Conservation (phyloP, 2,797 vertebrate species). For the Thalassophryne amazonica region DNA sequence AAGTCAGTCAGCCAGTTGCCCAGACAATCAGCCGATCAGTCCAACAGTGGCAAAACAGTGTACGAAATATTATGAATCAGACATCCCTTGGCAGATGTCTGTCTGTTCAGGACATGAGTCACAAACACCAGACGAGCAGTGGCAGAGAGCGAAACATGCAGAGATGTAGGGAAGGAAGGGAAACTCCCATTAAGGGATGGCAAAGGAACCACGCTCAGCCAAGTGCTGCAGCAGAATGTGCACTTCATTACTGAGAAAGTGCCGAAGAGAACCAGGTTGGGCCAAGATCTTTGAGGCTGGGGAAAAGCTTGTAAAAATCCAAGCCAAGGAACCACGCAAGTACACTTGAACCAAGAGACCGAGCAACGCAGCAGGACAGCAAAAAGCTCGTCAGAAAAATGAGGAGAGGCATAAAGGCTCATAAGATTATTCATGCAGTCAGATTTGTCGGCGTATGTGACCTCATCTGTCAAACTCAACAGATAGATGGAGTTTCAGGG, state of each 20-base stretch:
- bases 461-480: conserved; percentile 30
- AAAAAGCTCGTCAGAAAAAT: conserved; percentile 58
- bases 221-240: conserved; percentile 72
- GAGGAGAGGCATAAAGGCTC: conserved; percentile 43
- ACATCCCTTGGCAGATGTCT: conserved; percentile 44
- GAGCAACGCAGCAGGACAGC: conserved; percentile 49
- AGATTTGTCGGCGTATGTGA: conserved; percentile 30
- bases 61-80: conserved; percentile 65
- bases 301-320: conserved; percentile 77
- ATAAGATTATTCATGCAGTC: conserved; percentile 47
- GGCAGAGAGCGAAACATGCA: conserved; percentile 54
- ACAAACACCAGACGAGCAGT: conserved; percentile 64
- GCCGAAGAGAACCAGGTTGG: conserved; percentile 62
- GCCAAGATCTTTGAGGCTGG: conserved; percentile 78
- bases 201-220: conserved; percentile 54
- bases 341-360: conserved; percentile 52
- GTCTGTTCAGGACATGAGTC: conserved; percentile 61
- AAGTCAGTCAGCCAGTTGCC: conserved; percentile 44
- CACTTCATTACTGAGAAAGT: conserved; percentile 82
- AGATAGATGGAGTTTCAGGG: conserved; percentile 19
- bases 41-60: conserved; percentile 70
- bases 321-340: conserved; percentile 69
- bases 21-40: conserved; percentile 49
- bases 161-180: conserved; percentile 62
- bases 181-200: conserved; percentile 77